Percentiles rank a stretch among this genome's conserved stretches.
Conservation (phyloP, 1,140 invertebrate species). For the Pteromalus puparum region DNA sequence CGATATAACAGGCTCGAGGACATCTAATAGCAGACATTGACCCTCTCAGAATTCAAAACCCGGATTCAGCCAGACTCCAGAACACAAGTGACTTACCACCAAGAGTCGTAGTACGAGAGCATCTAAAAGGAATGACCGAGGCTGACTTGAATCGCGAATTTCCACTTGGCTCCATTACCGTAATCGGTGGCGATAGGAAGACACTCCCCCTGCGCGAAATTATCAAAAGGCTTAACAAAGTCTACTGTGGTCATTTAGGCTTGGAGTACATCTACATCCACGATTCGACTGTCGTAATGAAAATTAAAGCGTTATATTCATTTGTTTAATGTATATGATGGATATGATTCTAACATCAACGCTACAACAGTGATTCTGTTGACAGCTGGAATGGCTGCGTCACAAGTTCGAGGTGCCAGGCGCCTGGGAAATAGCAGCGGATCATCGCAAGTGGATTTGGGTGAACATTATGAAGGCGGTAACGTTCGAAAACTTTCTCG, state of each 20-base stretch:
- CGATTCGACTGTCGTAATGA: conserved; percentile 76
- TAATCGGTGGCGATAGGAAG: conserved; percentile 80
- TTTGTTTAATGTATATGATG: too few relatives aligned
- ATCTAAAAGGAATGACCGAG: conserved; percentile 76
- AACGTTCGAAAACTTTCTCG: conserved; percentile 91
- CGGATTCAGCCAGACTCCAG: conserved; percentile 66
- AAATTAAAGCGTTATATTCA: not conserved
- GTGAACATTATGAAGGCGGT: conserved; percentile 84
- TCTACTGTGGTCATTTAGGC: conserved; percentile 83
- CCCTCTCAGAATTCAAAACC: conserved; percentile 79
- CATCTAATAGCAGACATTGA: conserved; percentile 88
- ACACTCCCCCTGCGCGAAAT: conserved; percentile 84
- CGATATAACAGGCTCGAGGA: conserved; percentile 80
- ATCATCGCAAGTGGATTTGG: conserved; percentile 85
- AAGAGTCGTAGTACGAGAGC: conserved; percentile 65
- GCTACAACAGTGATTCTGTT: conserved; percentile 9
- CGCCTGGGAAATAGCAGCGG: conserved; percentile 79
- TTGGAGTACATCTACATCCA: conserved; percentile 93
- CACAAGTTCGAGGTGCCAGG: conserved; percentile 87
- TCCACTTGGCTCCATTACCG: conserved; percentile 81
- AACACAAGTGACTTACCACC: conserved; percentile 63
- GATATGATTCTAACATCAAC: too few relatives aligned
- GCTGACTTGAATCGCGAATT: conserved; percentile 82
- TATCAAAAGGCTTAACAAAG: conserved; percentile 83
- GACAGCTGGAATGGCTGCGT: conserved; percentile 86